phyloP scores from a whole-genome alignment of 2,888 invertebrate genomes.

The Rotaria sp. region DNA sequence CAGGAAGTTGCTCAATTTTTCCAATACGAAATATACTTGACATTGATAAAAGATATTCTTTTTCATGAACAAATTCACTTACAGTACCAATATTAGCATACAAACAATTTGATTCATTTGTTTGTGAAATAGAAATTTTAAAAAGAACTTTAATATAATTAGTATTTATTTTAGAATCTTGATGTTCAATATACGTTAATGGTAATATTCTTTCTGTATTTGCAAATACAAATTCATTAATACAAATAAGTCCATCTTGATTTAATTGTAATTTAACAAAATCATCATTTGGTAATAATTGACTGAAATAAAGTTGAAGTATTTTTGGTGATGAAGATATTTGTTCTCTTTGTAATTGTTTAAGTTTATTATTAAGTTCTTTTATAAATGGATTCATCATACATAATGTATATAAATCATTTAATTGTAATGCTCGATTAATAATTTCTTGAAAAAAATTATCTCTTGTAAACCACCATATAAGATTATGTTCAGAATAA shows the following conservation, averaged over 20 bases:
- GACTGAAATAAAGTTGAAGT: background rate
- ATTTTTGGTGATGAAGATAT: background rate
- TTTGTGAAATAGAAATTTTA: background rate
- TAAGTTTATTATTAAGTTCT: background rate
- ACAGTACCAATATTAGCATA: background rate
- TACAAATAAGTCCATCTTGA: background rate
- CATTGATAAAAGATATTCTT: background rate
- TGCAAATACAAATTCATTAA: background rate
- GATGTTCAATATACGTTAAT: background rate
- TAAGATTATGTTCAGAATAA: background rate
- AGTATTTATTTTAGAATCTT: background rate
- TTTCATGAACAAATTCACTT: background rate
- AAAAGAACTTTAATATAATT: background rate
- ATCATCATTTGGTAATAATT: background rate
- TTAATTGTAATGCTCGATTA: background rate
- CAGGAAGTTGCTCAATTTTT: background rate
- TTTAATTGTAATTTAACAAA: background rate
- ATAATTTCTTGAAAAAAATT: background rate
- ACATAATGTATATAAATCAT: background rate
- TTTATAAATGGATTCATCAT: background rate
- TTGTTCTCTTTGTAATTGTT: background rate
- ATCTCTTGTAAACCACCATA: background rate
- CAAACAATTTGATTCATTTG: background rate
- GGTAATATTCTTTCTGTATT: background rate
- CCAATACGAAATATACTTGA: background rate